Percentiles rank a stretch among this genome's conserved stretches.
Conservation (phyloP, 2,113 vertebrate species). For the Stegastes partitus region DNA sequence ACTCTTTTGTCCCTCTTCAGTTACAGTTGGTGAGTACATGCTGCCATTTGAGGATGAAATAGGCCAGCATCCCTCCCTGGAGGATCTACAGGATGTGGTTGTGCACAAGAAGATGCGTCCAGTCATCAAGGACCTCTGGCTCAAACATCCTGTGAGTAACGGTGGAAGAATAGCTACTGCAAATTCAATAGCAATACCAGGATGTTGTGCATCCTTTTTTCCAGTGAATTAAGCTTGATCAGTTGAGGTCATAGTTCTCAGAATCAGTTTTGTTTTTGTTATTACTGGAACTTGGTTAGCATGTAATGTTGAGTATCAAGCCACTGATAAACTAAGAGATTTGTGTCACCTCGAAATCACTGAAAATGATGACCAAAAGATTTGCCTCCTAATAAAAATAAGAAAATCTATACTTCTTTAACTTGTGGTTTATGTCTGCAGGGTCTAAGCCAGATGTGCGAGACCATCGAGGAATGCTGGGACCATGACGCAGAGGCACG, state of each 20-base stretch:
- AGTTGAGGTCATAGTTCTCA: neutral
- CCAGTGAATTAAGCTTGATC: neutral
- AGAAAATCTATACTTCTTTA: neutral
- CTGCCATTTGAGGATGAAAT: slow-evolving; percentile 98
- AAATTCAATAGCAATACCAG: slow-evolving; percentile 25
- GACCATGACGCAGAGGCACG: slow-evolving; percentile 98
- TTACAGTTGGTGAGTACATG: slow-evolving; percentile 94
- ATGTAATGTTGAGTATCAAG: neutral
- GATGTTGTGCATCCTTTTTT: slow-evolving; percentile 36
- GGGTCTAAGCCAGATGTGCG: slow-evolving; percentile 97
- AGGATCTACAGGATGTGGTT: slow-evolving; percentile 98
- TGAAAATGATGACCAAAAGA: neutral
- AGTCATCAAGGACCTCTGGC: slow-evolving; percentile 95
- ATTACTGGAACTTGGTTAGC: neutral
- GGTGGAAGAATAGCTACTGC: slow-evolving; percentile 12
- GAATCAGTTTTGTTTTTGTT: neutral
- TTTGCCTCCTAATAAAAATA: neutral
- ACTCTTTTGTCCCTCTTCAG: slow-evolving; percentile 69
- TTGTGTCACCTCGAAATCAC: too few species aligned
- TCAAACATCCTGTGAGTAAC: slow-evolving; percentile 95
- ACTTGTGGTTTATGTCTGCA: slow-evolving; percentile 60
- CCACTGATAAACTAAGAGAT: neutral
- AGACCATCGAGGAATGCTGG: slow-evolving; percentile 99
- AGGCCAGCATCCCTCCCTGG: slow-evolving; percentile 96
- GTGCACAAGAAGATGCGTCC: slow-evolving; percentile 99